These are phyloP conservation scores for Chrysolina haemoptera DNA, from an alignment of 2,888 invertebrate species.

Conservation along the genomic window DNA sequence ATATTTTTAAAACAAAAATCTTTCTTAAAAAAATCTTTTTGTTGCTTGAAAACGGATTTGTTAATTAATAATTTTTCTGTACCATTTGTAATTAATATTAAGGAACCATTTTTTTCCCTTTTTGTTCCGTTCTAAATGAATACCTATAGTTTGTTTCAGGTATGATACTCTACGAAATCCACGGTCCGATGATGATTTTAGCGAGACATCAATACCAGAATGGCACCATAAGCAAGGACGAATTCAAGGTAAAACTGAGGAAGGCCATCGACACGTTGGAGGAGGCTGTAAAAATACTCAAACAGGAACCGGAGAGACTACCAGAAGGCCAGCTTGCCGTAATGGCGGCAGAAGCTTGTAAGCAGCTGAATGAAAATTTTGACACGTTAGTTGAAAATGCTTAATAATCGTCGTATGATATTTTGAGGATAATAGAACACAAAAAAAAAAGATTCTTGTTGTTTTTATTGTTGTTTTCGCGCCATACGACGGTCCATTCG, in stretches of 20 bases:
- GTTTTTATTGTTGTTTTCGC: too few species aligned
- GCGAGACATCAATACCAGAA: constrained; percentile 78
- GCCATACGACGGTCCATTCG: too few species aligned
- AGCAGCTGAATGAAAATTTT: constrained; percentile 63
- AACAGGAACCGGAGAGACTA: constrained; percentile 76
- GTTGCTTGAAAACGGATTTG: too few species aligned
- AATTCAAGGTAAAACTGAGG: constrained; percentile 76
- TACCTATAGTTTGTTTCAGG: constrained; percentile 70
- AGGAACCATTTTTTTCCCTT: neutral
- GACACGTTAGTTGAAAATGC: constrained; percentile 62
- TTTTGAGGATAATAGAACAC: neutral
- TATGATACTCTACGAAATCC: constrained; percentile 85
- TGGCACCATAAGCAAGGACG: constrained; percentile 74
- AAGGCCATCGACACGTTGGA: constrained; percentile 77
- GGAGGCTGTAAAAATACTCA: constrained; percentile 78
- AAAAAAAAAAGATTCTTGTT: too few species aligned
- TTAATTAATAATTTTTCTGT: too few species aligned
- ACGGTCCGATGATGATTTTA: constrained; percentile 82
- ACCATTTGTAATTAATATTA: too few species aligned
- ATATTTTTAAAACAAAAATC: too few species aligned
- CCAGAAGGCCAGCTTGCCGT: constrained; percentile 78
- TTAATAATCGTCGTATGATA: constrained; percentile 26
- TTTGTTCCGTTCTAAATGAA: too few species aligned
- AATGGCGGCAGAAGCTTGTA: constrained; percentile 73
- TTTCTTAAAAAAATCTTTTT: too few species aligned